Conservation (phyloP, 2,113 vertebrate species). For the Vombatus ursinus region DNA sequence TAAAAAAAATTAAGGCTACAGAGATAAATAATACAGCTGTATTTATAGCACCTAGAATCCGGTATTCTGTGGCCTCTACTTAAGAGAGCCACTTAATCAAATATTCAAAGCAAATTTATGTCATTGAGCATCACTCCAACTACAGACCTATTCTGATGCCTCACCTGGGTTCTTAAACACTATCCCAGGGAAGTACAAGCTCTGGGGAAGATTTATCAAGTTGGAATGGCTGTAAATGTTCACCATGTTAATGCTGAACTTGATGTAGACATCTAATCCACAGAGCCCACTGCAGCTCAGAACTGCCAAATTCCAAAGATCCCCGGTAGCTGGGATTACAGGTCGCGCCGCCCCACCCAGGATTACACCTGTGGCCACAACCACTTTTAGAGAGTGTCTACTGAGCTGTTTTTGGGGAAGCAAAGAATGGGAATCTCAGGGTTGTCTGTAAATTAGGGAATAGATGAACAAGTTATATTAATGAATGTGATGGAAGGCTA, state of each 20-base stretch:
- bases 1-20: not conserved
- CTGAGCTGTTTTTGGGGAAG: not conserved
- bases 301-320: not conserved
- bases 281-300: not conserved
- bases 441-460: not conserved
- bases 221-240: not conserved
- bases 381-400: not conserved
- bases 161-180: not conserved
- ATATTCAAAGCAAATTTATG: not conserved
- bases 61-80: not conserved
- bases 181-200: not conserved
- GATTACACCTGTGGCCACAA: not conserved
- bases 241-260: not conserved
- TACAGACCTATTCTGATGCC: not conserved
- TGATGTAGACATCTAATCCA: not conserved
- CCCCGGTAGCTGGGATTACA: not conserved
- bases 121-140: not conserved
- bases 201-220: not conserved
- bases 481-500: not conserved
- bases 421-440: not conserved
- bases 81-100: slow-evolving; percentile 19
- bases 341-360: too few relatives aligned
- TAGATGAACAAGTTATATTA: not conserved
- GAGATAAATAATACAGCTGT: not conserved
- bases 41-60: not conserved